These are phyloP conservation scores for Genyomyrus donnyi DNA, from an alignment of 2,113 vertebrate species.

Conservation along the genomic window DNA sequence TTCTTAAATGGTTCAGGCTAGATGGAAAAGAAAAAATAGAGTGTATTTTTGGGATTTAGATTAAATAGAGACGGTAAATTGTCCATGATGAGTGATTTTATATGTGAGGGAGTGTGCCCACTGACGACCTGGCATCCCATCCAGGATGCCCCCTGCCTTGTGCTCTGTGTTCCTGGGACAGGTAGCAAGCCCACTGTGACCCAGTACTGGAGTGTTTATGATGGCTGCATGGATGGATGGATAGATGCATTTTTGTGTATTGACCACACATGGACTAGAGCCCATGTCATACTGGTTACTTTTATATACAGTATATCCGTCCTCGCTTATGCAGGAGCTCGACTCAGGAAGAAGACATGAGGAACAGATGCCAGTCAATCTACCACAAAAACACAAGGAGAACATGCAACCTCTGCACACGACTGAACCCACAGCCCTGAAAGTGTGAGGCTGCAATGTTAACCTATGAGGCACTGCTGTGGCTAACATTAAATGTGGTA, in stretches of 20 bases:
- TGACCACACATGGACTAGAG: neutral
- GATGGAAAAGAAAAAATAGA: neutral
- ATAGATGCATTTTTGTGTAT: neutral
- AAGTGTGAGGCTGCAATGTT: neutral
- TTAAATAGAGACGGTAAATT: neutral
- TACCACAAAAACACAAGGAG: neutral
- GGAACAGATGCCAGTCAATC: neutral
- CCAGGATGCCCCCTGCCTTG: neutral
- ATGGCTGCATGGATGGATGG: neutral
- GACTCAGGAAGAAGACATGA: neutral
- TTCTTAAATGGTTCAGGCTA: neutral
- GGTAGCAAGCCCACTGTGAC: neutral
- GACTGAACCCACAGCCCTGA: neutral
- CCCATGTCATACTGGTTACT: neutral
- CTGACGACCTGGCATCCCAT: neutral
- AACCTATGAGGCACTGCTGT: neutral
- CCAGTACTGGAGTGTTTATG: neutral
- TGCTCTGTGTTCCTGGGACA: neutral
- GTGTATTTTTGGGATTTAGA: neutral
- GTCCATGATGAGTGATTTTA: neutral
- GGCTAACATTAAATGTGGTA: neutral
- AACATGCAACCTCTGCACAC: neutral
- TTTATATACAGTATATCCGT: neutral
- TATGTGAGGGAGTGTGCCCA: neutral
- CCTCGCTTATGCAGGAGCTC: neutral